Conservation (phyloP, 2,888 invertebrate species). For the Aporophyla nigra region DNA sequence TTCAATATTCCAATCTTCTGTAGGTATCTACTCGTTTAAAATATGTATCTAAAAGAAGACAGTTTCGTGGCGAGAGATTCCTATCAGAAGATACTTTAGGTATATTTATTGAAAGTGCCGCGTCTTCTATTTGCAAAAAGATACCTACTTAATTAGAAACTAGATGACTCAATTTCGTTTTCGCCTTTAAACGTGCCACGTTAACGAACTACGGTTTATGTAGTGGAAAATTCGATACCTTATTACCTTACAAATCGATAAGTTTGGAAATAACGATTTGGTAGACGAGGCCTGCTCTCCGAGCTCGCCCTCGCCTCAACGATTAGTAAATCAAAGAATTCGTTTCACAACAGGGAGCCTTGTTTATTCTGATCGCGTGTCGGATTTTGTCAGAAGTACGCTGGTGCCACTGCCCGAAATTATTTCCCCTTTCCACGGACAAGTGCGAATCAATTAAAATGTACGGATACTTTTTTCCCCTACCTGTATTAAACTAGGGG, state of each 20-base stretch:
- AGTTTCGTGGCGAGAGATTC: constrained; percentile 12
- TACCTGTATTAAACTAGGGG: neutral
- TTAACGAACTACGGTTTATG: constrained; percentile 56
- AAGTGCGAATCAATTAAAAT: constrained; percentile 44
- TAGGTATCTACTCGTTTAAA: constrained; percentile 14
- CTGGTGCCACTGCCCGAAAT: constrained; percentile 22
- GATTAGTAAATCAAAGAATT: constrained; percentile 53
- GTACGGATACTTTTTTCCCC: neutral
- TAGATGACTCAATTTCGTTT: constrained; percentile 48
- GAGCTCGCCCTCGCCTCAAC: constrained; percentile 27
- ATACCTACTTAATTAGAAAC: constrained; percentile 37
- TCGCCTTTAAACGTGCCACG: constrained; percentile 30
- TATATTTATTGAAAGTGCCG: constrained; percentile 22
- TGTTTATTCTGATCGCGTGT: constrained; percentile 41
- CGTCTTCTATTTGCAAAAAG: constrained; percentile 16
- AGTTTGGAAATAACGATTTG: constrained; percentile 54
- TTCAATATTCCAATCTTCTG: constrained; percentile 14
- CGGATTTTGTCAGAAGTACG: constrained; percentile 28
- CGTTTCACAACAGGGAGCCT: constrained; percentile 39
- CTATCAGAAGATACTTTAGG: constrained; percentile 29
- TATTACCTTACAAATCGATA: constrained; percentile 63
- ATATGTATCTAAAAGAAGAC: neutral
- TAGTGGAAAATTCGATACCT: constrained; percentile 62
- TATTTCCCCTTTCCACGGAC: constrained; percentile 7
- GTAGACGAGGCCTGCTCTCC: constrained; percentile 2